Evolutionary conservation across 2,888 invertebrate genomes (phyloP).

Genomic region (Caenorhabditis drosophilae): DNA sequence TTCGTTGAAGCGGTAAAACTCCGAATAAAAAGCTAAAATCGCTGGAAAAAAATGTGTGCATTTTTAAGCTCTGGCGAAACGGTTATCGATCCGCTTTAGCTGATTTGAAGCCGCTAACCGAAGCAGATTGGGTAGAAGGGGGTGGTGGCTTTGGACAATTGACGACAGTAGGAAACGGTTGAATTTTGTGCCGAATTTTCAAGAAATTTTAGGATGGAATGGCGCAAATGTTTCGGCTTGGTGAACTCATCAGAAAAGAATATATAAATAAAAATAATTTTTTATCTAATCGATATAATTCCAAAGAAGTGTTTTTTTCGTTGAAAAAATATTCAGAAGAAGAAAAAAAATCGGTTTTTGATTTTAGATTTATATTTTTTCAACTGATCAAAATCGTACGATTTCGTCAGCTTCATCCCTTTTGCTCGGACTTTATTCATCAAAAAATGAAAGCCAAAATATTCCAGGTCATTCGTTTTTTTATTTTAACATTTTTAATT

Average conservation of each 20-base stretch:
- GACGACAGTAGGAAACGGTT: constrained; percentile 5
- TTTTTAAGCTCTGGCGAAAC: constrained; percentile 25
- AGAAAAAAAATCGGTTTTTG: too few relatives aligned
- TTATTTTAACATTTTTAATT: too few relatives aligned
- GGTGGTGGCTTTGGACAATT: constrained; percentile 37
- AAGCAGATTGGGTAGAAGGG: constrained; percentile 26
- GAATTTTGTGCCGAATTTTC: neutral
- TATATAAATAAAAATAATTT: constrained; percentile 19
- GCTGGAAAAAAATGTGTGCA: too few relatives aligned
- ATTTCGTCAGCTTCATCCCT: constrained; percentile 72
- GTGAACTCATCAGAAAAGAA: constrained; percentile 13
- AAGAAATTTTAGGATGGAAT: constrained; percentile 10
- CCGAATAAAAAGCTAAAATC: too few relatives aligned
- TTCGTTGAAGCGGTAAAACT: too few relatives aligned
- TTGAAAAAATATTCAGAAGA: neutral
- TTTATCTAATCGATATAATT: neutral
- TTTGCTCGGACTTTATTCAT: constrained; percentile 39
- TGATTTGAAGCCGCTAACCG: constrained; percentile 24
- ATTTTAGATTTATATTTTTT: constrained; percentile 76
- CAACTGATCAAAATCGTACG: constrained; percentile 86
- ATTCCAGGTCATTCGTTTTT: too few relatives aligned
- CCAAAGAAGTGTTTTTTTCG: neutral
- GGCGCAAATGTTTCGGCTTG: constrained; percentile 25
- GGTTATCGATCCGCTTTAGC: constrained; percentile 17
- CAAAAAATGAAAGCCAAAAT: neutral